Percentiles rank a stretch among this genome's conserved stretches.
These are phyloP conservation scores for Trematomus loennbergii DNA, from an alignment of 2,113 vertebrate species.

Conservation along the genomic window DNA sequence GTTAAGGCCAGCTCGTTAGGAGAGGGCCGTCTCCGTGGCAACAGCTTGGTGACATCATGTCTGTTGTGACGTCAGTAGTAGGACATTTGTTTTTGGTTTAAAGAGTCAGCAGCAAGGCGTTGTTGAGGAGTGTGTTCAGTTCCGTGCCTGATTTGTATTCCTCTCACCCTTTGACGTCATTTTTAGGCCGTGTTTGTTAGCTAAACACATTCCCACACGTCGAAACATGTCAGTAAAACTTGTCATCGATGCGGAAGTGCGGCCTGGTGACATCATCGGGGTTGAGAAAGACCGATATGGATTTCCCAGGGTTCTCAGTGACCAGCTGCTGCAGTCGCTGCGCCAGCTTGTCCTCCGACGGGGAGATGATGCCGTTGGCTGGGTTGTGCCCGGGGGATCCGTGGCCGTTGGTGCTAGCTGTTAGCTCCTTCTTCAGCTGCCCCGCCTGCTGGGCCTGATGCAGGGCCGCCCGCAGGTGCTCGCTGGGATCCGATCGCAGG, in stretches of 20 bases:
- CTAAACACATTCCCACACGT: background rate
- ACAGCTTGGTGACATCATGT: constrained; percentile 56
- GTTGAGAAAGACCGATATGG: constrained; percentile 88
- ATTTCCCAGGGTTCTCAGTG: constrained; percentile 87
- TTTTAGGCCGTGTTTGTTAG: background rate
- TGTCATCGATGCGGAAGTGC: constrained; percentile 88
- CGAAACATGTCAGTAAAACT: constrained; percentile 82
- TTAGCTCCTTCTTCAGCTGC: constrained; percentile 83
- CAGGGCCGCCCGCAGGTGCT: constrained; percentile 86
- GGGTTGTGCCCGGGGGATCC: constrained; percentile 76
- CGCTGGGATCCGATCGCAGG: constrained; percentile 86
- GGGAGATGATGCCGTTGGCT: constrained; percentile 73
- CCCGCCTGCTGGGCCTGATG: constrained; percentile 87
- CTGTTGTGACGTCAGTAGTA: constrained; percentile 39
- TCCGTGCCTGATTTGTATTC: background rate
- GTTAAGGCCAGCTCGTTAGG: constrained; percentile 72
- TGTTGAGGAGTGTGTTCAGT: constrained; percentile 4
- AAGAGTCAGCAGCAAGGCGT: constrained; percentile 57
- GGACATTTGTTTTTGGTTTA: constrained; percentile 68
- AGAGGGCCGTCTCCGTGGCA: constrained; percentile 62
- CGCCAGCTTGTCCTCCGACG: constrained; percentile 84
- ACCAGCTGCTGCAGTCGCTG: constrained; percentile 87
- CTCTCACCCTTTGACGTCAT: constrained; percentile 5
- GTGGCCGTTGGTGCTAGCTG: constrained; percentile 71
- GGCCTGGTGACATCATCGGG: constrained; percentile 86